Conservation (phyloP, 2,888 invertebrate species). For the Odontocerum albicorne region DNA sequence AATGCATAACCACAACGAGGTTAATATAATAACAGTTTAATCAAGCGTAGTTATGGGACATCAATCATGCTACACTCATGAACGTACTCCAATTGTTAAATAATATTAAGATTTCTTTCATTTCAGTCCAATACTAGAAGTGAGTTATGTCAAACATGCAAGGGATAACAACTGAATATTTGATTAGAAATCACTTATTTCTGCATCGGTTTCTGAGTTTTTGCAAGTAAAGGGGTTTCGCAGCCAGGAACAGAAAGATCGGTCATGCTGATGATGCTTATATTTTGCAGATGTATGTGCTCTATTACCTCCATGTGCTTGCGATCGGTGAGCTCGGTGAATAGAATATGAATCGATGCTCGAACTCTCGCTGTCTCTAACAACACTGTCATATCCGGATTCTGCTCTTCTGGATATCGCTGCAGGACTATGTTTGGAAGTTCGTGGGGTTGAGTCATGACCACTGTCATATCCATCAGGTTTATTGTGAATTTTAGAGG, state of each 20-base stretch:
- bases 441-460: slow-evolving; percentile 80
- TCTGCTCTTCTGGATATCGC: slow-evolving; percentile 80
- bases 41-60: slow-evolving; percentile 23
- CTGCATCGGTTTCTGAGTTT: slow-evolving; percentile 71
- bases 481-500: slow-evolving; percentile 56
- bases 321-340: slow-evolving; percentile 52
- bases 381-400: slow-evolving; percentile 90
- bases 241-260: slow-evolving; percentile 75
- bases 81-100: too few species aligned
- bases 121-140: background rate
- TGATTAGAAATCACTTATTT: slow-evolving; percentile 63
- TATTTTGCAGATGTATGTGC: slow-evolving; percentile 64
- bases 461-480: slow-evolving; percentile 82
- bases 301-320: slow-evolving; percentile 47
- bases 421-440: slow-evolving; percentile 78
- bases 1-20: slow-evolving; percentile 10
- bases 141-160: slow-evolving; percentile 5
- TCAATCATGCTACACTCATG: slow-evolving; percentile 9
- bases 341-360: slow-evolving; percentile 74
- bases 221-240: slow-evolving; percentile 77
- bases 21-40: slow-evolving; percentile 19
- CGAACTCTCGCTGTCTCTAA: slow-evolving; percentile 85
- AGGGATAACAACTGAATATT: background rate
- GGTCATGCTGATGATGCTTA: slow-evolving; percentile 68
- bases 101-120: background rate